phyloP scores from a whole-genome alignment of 2,113 vertebrate species.

The Hylia prasina region DNA sequence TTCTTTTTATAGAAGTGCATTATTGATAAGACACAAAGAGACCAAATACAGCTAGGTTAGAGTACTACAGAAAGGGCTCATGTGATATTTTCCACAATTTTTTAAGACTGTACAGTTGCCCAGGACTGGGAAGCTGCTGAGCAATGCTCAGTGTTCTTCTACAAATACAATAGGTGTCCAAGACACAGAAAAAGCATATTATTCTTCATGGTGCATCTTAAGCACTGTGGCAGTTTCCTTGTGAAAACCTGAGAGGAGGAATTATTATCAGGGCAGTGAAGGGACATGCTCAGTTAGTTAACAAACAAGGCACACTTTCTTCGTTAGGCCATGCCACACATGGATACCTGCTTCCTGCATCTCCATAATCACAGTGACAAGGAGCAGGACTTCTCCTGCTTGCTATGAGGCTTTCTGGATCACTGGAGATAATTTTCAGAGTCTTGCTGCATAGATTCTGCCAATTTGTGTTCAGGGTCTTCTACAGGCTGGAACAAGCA shows the following conservation, averaged over 20 bases:
- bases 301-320: background rate
- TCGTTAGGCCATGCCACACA: background rate
- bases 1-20: background rate
- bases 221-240: background rate
- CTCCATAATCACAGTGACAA: conserved; percentile 20
- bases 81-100: background rate
- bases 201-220: background rate
- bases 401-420: conserved; percentile 12
- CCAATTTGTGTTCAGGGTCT: background rate
- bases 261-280: background rate
- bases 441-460: background rate
- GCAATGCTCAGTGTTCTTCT: background rate
- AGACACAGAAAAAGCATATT: background rate
- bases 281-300: background rate
- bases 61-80: background rate
- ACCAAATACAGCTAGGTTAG: background rate
- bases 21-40: background rate
- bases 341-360: background rate
- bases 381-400: background rate
- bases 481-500: background rate
- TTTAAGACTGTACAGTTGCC: background rate
- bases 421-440: background rate
- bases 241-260: background rate
- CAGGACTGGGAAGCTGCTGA: background rate
- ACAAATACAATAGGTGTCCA: background rate